Evolutionary conservation across 2,797 vertebrate genomes (phyloP).

Genomic region (Micrastur ruficollis): DNA sequence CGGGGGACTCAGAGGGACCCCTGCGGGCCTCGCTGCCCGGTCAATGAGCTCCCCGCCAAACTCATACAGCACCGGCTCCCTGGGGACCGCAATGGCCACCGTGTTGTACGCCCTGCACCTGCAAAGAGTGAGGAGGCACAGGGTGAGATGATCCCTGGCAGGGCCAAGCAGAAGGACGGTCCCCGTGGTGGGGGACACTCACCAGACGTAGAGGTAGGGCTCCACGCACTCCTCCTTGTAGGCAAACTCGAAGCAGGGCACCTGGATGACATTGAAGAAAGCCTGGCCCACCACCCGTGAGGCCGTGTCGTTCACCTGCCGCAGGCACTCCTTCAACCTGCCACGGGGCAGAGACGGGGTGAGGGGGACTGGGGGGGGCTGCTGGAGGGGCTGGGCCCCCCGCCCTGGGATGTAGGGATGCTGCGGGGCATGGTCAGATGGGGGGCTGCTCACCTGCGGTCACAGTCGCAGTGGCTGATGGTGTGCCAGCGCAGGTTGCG

Average conservation of each 20-base stretch:
- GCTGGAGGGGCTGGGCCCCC: neutral
- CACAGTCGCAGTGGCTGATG: conserved; percentile 90
- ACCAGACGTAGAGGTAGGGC: conserved; percentile 89
- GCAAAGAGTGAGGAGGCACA: accelerated
- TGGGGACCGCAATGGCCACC: conserved; percentile 81
- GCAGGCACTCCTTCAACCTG: conserved; percentile 86
- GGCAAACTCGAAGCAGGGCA: conserved; percentile 86
- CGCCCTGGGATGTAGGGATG: neutral
- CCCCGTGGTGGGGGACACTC: conserved; percentile 59
- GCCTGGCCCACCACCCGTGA: conserved; percentile 87
- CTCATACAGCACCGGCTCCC: conserved; percentile 83
- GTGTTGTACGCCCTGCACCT: conserved; percentile 88
- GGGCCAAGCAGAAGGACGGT: accelerated
- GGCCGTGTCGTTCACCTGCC: conserved; percentile 83
- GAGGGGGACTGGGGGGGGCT: neutral
- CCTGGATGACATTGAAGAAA: conserved; percentile 90
- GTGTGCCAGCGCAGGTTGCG: conserved; percentile 90
- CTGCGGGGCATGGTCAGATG: accelerated
- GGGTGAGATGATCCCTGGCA: accelerated
- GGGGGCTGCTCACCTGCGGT: conserved; percentile 71
- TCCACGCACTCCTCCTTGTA: conserved; percentile 87
- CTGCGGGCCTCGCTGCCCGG: conserved; percentile 56
- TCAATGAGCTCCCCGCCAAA: conserved; percentile 86
- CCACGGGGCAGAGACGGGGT: accelerated
- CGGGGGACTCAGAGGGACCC: neutral